These are phyloP conservation scores for Ichneumoninae sp. DNA, from an alignment of 2,888 invertebrate species.

Conservation along the genomic window DNA sequence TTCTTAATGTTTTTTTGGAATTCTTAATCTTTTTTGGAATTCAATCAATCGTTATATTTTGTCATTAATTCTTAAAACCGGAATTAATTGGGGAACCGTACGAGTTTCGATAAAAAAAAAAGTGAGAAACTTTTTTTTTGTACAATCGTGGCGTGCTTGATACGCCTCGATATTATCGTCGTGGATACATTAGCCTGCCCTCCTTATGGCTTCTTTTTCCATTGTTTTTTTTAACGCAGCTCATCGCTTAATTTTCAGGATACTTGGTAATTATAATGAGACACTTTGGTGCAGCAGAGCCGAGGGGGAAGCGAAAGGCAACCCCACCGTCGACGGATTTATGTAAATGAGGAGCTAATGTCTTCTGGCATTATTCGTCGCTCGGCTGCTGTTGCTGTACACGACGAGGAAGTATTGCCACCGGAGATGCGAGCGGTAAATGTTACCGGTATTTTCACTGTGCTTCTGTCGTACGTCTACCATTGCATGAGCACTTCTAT, in stretches of 20 bases:
- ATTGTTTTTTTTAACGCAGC: constrained; percentile 60
- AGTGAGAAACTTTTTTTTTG: not conserved
- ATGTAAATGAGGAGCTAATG: constrained; percentile 83
- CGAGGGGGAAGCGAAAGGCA: constrained; percentile 24
- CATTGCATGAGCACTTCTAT: not conserved
- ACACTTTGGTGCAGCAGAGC: constrained; percentile 78
- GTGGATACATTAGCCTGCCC: constrained; percentile 30
- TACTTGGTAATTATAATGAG: constrained; percentile 84
- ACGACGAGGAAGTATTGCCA: constrained; percentile 19
- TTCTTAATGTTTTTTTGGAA: not conserved
- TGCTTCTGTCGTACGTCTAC: not conserved
- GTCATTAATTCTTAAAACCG: no score
- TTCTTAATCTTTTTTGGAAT: no score
- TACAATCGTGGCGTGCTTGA: not conserved
- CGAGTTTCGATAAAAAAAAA: no score
- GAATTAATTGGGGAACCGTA: no score
- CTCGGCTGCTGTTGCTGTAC: constrained; percentile 25
- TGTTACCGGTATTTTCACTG: not conserved
- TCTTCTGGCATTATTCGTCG: constrained; percentile 82
- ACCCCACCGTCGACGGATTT: constrained; percentile 74
- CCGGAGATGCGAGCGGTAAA: not conserved
- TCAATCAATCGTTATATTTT: no score
- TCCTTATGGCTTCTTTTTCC: constrained; percentile 22
- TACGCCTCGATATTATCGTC: not conserved
- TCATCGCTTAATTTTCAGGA: constrained; percentile 81